Conservation (phyloP, 2,888 invertebrate genomes). For the Heliconius aoede region DNA sequence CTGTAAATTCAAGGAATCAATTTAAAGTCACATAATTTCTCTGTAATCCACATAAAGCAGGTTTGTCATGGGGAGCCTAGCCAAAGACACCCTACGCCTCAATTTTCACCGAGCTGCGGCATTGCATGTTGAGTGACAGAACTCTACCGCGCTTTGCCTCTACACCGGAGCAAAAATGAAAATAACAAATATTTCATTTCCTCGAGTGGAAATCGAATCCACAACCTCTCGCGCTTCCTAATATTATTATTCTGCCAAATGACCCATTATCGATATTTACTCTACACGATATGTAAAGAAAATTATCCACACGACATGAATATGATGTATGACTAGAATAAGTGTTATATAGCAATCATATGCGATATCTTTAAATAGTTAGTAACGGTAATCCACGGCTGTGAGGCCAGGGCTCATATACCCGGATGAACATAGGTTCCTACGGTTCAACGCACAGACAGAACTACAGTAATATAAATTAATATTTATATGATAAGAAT, state of each 20-base stretch:
- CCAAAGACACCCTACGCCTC: too few relatives aligned
- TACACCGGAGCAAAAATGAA: too few relatives aligned
- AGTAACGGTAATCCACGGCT: constrained; percentile 39
- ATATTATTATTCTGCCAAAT: neutral
- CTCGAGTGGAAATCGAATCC: too few relatives aligned
- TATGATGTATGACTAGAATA: constrained; percentile 20
- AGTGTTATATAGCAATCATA: constrained; percentile 13
- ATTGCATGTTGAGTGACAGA: too few relatives aligned
- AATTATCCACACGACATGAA: constrained; percentile 17
- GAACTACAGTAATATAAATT: constrained; percentile 25
- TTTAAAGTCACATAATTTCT: too few relatives aligned
- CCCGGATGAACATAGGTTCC: constrained; percentile 47
- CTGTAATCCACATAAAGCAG: too few relatives aligned
- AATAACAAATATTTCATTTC: too few relatives aligned
- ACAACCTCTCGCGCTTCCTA: neutral
- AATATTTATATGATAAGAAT: constrained; percentile 4
- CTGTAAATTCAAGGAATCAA: too few relatives aligned
- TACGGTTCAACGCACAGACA: constrained; percentile 45
- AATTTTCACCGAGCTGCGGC: too few relatives aligned
- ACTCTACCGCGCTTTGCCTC: too few relatives aligned
- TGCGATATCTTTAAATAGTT: constrained; percentile 34
- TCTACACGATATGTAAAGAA: neutral
- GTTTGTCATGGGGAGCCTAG: too few relatives aligned
- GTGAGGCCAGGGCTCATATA: constrained; percentile 42
- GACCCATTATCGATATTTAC: neutral